A percentile compares a stretch with the other conserved stretches of the same genome.
Conservation (phyloP, 1,140 invertebrate species). For the Physella acuta region DNA sequence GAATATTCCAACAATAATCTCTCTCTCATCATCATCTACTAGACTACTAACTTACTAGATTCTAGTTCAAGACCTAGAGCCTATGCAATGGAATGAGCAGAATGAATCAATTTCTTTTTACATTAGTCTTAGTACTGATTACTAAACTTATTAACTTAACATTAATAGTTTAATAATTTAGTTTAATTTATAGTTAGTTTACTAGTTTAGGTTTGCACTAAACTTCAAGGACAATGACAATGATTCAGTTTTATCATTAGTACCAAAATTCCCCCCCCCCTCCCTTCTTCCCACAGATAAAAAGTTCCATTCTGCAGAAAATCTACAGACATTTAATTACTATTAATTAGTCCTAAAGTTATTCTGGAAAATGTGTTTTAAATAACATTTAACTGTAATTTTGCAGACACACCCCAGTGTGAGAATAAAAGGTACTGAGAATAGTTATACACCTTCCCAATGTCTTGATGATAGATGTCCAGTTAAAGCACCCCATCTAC, state of each 20-base stretch:
- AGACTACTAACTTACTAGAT: too few relatives aligned
- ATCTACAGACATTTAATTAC: background rate
- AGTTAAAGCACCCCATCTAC: slow-evolving; percentile 54
- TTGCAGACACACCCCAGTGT: slow-evolving; percentile 60
- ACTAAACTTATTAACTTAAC: too few relatives aligned
- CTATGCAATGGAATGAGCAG: too few relatives aligned
- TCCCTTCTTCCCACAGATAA: background rate
- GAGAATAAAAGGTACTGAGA: slow-evolving; percentile 59
- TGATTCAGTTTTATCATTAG: background rate
- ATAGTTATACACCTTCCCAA: slow-evolving; percentile 51
- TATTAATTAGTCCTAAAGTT: background rate
- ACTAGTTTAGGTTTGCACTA: background rate
- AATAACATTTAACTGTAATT: slow-evolving; percentile 11
- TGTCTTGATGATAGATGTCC: slow-evolving; percentile 53
- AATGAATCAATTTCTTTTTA: too few relatives aligned
- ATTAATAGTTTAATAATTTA: background rate
- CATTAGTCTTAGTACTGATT: too few relatives aligned
- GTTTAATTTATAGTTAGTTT: too few relatives aligned
- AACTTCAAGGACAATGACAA: background rate
- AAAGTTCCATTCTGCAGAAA: background rate
- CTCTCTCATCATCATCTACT: too few relatives aligned
- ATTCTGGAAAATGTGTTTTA: background rate
- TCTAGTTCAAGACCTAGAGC: too few relatives aligned
- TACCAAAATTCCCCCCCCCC: background rate
- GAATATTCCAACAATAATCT: too few relatives aligned